Percentiles rank a stretch among this genome's conserved stretches.
Conservation (phyloP, 2,888 invertebrate species). For the Amphiduros pacificus region DNA sequence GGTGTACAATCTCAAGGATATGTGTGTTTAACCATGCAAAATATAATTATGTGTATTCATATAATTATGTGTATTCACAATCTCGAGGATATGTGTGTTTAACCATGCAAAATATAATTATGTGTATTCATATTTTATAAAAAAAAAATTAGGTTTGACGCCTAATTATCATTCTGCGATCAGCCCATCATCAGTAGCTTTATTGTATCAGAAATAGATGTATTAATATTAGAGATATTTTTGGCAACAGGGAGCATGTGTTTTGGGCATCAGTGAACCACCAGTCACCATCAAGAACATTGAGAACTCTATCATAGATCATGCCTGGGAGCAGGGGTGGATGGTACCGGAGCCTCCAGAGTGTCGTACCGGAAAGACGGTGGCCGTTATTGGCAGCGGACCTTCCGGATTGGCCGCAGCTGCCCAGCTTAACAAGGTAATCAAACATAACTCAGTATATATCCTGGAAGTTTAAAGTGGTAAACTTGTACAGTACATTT, state of each 20-base stretch:
- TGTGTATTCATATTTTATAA: too few relatives aligned
- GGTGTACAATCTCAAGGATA: not conserved
- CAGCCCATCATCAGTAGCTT: too few relatives aligned
- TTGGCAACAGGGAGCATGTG: conserved; percentile 92
- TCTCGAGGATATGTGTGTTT: not conserved
- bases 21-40: not conserved
- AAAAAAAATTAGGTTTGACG: too few relatives aligned
- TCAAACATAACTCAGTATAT: not conserved
- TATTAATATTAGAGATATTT: too few relatives aligned
- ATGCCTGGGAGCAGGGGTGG: conserved; percentile 96
- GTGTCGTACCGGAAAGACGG: conserved; percentile 75
- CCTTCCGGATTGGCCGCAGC: conserved; percentile 90
- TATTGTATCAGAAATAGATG: too few relatives aligned
- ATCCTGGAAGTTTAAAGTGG: not conserved
- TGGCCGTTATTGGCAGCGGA: conserved; percentile 92
- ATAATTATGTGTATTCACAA: too few relatives aligned
- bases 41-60: too few relatives aligned
- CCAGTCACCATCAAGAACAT: conserved; percentile 99
- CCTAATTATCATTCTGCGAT: too few relatives aligned
- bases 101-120: not conserved
- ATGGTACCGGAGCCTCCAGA: conserved; percentile 80
- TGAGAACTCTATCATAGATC: conserved; percentile 97
- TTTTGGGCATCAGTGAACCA: conserved; percentile 91
- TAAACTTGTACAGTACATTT: not conserved
- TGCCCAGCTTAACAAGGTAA: conserved; percentile 87